phyloP scores from a whole-genome alignment of 2,113 vertebrate species.

The Alligator mississippiensis region DNA sequence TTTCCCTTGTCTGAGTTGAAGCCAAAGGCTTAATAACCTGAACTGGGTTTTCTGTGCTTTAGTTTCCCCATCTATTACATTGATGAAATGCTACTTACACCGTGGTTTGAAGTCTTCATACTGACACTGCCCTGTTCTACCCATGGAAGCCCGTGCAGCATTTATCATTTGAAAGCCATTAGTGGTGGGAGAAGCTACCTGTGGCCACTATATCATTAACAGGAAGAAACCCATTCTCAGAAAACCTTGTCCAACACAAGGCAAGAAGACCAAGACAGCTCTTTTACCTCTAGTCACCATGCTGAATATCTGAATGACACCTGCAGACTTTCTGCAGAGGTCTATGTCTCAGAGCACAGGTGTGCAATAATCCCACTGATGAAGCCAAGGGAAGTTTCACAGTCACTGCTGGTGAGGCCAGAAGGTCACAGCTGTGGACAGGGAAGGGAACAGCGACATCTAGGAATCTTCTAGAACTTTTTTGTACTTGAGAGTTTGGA shows the following conservation, averaged over 20 bases:
- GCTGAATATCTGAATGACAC: background rate
- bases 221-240: background rate
- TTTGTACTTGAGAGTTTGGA: background rate
- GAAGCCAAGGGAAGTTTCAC: background rate
- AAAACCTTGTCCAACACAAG: background rate
- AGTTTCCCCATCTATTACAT: background rate
- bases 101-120: background rate
- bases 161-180: background rate
- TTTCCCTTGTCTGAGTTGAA: background rate
- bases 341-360: background rate
- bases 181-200: background rate
- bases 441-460: background rate
- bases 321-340: background rate
- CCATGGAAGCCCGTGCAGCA: background rate
- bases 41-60: background rate
- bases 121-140: background rate
- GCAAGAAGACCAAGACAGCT: background rate
- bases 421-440: background rate
- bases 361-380: too few species aligned
- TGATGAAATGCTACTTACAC: background rate
- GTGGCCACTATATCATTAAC: background rate
- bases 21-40: background rate
- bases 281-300: background rate
- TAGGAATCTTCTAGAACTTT: too few species aligned
- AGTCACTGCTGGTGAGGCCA: background rate